Evolutionary conservation across 2,113 vertebrate species (phyloP).

Genomic region (Oncorhynchus nerka): DNA sequence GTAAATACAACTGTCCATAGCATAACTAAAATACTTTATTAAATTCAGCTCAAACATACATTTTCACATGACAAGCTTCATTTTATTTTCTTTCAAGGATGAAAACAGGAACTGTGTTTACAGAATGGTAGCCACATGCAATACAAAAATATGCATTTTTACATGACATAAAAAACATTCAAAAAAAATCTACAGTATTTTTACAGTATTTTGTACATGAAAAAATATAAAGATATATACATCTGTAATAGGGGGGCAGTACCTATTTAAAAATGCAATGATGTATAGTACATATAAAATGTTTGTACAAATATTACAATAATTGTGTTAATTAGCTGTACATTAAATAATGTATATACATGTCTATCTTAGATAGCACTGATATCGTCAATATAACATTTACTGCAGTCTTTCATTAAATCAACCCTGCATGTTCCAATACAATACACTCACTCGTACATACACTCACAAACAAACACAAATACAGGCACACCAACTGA

Average conservation of each 20-base stretch:
- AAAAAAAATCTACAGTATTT: slow-evolving; percentile 70
- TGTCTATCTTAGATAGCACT: slow-evolving; percentile 51
- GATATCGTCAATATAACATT: slow-evolving; percentile 56
- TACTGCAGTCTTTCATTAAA: slow-evolving; percentile 55
- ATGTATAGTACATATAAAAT: slow-evolving; percentile 74
- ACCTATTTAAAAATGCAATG: slow-evolving; percentile 71
- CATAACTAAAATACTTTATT: no score
- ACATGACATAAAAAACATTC: slow-evolving; percentile 78
- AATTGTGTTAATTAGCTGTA: slow-evolving; percentile 61
- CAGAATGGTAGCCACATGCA: slow-evolving; percentile 78
- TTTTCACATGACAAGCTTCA: slow-evolving; percentile 67
- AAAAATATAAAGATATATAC: slow-evolving; percentile 77
- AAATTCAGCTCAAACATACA: neutral
- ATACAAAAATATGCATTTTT: slow-evolving; percentile 83
- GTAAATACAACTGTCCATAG: no score
- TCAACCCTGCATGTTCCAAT: slow-evolving; percentile 19
- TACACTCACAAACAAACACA: slow-evolving; percentile 32
- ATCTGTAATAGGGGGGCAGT: slow-evolving; percentile 72
- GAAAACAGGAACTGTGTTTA: slow-evolving; percentile 75
- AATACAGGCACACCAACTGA: slow-evolving; percentile 51
- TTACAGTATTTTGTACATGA: slow-evolving; percentile 70
- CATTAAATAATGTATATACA: slow-evolving; percentile 77
- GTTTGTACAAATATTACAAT: slow-evolving; percentile 77
- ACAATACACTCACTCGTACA: neutral
- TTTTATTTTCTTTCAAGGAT: slow-evolving; percentile 76